A percentile compares a stretch with the other conserved stretches of the same genome.
These are phyloP conservation scores for Heteromyza rotundicornis DNA, from an alignment of 2,888 invertebrate genomes.

Conservation along the genomic window DNA sequence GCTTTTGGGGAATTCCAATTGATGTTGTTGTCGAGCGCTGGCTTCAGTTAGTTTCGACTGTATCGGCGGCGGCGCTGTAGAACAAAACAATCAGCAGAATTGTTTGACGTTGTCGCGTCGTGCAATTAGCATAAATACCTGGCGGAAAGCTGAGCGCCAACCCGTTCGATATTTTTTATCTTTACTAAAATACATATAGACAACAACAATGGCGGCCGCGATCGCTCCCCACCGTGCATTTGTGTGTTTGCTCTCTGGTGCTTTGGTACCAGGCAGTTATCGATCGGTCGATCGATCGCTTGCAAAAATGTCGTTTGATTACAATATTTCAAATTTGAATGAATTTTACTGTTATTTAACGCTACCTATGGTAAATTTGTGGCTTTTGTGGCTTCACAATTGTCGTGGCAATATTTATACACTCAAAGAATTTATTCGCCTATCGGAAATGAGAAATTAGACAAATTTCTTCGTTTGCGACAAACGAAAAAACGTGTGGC, in stretches of 20 bases:
- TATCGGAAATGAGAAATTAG: too few species aligned
- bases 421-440: too few species aligned
- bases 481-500: too few species aligned
- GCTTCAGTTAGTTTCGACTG: not conserved
- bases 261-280: not conserved
- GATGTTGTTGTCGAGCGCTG: not conserved
- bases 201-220: not conserved
- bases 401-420: too few species aligned
- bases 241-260: not conserved
- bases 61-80: not conserved
- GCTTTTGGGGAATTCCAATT: conserved; percentile 25
- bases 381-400: not conserved
- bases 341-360: conserved; percentile 10
- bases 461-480: too few species aligned
- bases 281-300: not conserved
- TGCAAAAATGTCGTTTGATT: not conserved
- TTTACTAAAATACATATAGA: not conserved
- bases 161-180: too few species aligned
- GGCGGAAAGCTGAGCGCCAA: not conserved
- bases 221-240: not conserved
- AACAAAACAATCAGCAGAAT: not conserved
- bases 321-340: conserved; percentile 11
- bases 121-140: conserved; percentile 14
- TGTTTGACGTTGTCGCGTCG: not conserved
- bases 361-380: not conserved